phyloP scores from a whole-genome alignment of 2,888 invertebrate species.

The Calameuta filiformis region DNA sequence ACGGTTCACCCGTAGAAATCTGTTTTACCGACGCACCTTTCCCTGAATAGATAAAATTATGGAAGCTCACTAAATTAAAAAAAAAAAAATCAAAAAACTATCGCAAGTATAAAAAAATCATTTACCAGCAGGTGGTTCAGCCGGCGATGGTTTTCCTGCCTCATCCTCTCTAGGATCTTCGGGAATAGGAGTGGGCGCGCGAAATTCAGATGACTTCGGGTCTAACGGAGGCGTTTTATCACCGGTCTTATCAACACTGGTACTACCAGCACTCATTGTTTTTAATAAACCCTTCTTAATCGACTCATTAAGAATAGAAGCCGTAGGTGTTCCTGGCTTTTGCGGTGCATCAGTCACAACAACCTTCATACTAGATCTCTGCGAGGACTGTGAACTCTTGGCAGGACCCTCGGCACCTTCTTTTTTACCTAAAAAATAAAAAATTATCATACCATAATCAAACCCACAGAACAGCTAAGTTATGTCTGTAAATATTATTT shows the following conservation, averaged over 20 bases:
- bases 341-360: conserved; percentile 18
- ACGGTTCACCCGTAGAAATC: background rate
- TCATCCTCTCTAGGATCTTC: conserved; percentile 70
- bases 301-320: conserved; percentile 30
- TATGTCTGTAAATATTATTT: conserved; percentile 9
- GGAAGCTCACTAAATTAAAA: background rate
- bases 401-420: conserved; percentile 15
- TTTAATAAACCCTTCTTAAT: conserved; percentile 48
- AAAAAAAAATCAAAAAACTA: background rate
- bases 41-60: background rate
- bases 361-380: conserved; percentile 35
- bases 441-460: conserved; percentile 26
- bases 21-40: background rate
- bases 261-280: conserved; percentile 34
- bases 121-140: conserved; percentile 42
- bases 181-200: conserved; percentile 71
- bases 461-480: background rate
- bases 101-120: background rate
- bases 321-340: conserved; percentile 15
- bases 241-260: conserved; percentile 16
- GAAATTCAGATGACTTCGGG: conserved; percentile 16
- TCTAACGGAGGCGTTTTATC: conserved; percentile 20
- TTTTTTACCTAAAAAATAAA: conserved; percentile 26
- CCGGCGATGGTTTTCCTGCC: conserved; percentile 36
- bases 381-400: conserved; percentile 21